Evolutionary conservation across 2,113 vertebrate genomes (phyloP), one percentile per base, ranked within the genome.

Genomic region (Bucco capensis): DNA sequence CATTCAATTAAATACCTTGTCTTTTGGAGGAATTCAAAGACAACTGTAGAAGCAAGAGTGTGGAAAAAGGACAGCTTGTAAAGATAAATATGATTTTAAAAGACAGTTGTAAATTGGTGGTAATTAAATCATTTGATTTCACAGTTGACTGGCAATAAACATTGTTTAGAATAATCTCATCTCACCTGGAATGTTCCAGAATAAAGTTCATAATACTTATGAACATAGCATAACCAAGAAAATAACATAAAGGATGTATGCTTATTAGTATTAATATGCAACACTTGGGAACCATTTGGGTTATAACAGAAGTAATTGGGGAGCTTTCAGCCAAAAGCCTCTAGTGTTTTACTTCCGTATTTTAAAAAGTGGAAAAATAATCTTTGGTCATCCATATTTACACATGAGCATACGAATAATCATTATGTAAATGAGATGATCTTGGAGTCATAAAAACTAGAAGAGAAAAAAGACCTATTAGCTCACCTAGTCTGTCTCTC

Each of bases 391-490:
- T 92, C 80, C 0, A 1, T 94, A 90, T 94, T 95, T 95, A 93
- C 92, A 88, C 88, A 96, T 91, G 93, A 77, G 73, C 19, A 4
- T 75, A 61, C 0, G 40, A 91, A 67, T 84, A 80, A 89, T 91
- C 76, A 88, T 94, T 96, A 94, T 96, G 90, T 84, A 96, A 96
- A 95, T 93, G 25, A 90, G 88, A 62, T 82, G 80, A 90, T 93
- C 80, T 94, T 65, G 57, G 83, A 94, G 86, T 94, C 77, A 84
- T 72, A 58, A 69, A 95, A 88, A 66, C 73, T 58, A 61, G 83
- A 85, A 85, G 67, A 92, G 74, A 88, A 64, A 86, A 86, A 95
- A 86, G 88, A 86, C 90, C 88, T 96, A 88, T 94, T 93, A 90
- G 65, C 73, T 96, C 73, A 96, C 93, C 86, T 93, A 87, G 87